Base-by-base conservation (phyloP, 2,888 invertebrate species). In the Dromius quadrimaculatus region DNA sequence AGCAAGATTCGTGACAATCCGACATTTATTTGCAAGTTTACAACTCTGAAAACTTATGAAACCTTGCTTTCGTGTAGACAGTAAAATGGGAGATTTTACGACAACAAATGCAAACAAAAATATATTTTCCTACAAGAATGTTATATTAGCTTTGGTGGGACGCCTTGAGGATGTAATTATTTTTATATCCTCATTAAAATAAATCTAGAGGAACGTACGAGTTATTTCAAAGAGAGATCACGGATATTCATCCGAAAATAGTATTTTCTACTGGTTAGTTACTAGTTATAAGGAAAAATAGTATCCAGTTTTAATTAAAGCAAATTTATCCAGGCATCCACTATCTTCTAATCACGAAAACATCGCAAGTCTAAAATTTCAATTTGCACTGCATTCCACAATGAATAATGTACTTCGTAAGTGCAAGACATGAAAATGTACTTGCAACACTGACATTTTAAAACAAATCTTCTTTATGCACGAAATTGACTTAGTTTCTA, bases 21-120 rank as follows among this genome's bases (percentile, higher is more conserved):
- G 50, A 28, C 50, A 23, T 54, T 54, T 41, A 54, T 54, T 54
- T 19, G 50, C 8, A 2, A 15, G 50, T 54, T 54, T 54, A 54
- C 28, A 54, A 13, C 32, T n/a, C 47, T 1, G 15, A 23, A 13
- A 54, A 15, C 28, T 54, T 54, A 54, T 54, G 28, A 54, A 54
- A 54, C 50, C 23, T 23, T 28, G 50, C 28, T 28, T 54, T 54
- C 50, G 23, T 54, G 28, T 28, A 54, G 13, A 13, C 50, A 23
- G 28, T 54, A 54, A 54, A 54, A 54, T 54, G 28, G 28, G 28
- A 54, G 50, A 54, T 54, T 54, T 54, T 54, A 54, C 15, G 50
- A 23, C 50, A 28, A 54, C 50, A 28, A 54, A 54, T 54, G 50
- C 28, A 23, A 11, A 13, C 6, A 9, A 20, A 47, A 28, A 28